phyloP scores from a whole-genome alignment of 2,797 vertebrate species.

The Melanotaenia maccullochi region DNA sequence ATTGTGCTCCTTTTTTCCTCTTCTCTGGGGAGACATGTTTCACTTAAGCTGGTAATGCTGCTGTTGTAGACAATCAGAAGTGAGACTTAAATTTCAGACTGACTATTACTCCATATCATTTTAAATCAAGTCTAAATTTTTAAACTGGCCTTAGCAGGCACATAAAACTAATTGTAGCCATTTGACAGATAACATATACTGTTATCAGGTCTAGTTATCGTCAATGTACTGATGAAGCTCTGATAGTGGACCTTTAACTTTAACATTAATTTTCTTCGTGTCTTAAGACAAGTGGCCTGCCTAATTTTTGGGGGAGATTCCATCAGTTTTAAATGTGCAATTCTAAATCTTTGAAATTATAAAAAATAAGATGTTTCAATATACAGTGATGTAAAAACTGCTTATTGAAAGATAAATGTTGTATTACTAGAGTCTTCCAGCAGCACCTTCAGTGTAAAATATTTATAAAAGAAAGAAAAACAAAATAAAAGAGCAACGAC shows the following conservation, averaged over 20 bases:
- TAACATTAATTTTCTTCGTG: background rate
- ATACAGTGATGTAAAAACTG: too few species aligned
- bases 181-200: background rate
- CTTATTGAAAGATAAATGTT: too few species aligned
- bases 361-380: background rate
- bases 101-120: too few species aligned
- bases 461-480: background rate
- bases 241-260: background rate
- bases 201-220: background rate
- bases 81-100: too few species aligned
- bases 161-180: too few species aligned
- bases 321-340: background rate
- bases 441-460: background rate
- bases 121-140: too few species aligned
- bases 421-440: background rate
- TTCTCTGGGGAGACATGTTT: background rate
- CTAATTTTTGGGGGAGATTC: background rate
- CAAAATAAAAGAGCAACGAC: background rate
- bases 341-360: background rate
- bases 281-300: background rate
- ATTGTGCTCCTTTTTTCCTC: constrained; percentile 5
- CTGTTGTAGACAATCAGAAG: too few species aligned
- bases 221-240: too few species aligned
- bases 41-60: background rate
- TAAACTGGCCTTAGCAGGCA: too few species aligned